phyloP scores from a whole-genome alignment of 1,140 invertebrate genomes.

The Brachionus paranguensis region DNA sequence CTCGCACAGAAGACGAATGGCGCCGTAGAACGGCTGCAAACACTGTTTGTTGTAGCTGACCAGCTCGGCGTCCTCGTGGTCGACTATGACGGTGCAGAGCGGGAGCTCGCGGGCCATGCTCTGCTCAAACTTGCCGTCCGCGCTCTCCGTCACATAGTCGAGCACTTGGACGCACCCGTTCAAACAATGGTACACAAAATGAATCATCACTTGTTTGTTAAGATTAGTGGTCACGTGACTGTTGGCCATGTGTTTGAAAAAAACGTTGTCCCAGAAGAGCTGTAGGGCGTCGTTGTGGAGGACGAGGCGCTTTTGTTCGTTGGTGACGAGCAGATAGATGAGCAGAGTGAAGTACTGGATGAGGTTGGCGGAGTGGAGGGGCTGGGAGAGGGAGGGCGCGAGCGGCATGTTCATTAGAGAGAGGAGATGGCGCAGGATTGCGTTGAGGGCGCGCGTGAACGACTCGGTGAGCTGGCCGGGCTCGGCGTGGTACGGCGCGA shows the following conservation, averaged over 20 bases:
- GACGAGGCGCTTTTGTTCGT: background rate
- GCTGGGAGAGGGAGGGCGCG: background rate
- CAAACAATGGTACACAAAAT: conserved; percentile 16
- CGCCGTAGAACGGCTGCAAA: conserved; percentile 13
- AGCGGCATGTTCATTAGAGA: background rate
- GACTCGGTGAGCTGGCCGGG: background rate
- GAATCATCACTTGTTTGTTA: conserved; percentile 16
- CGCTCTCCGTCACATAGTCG: background rate
- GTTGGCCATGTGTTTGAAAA: background rate
- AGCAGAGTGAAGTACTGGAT: conserved; percentile 28
- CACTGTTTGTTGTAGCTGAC: conserved; percentile 5
- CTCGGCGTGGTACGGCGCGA: background rate
- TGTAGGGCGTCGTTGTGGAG: background rate
- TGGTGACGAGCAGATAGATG: background rate
- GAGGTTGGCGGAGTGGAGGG: background rate
- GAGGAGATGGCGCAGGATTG: background rate
- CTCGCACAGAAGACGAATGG: background rate
- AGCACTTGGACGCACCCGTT: background rate
- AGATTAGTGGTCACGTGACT: conserved; percentile 2
- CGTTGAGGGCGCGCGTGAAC: background rate
- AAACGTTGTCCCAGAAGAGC: background rate
- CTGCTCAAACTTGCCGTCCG: background rate
- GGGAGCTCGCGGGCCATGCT: background rate
- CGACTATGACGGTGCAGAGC: conserved; percentile 22
- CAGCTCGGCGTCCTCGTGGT: conserved; percentile 33